Evolutionary conservation across 2,888 invertebrate species (phyloP).

Genomic region (Tupiocoris notatus): DNA sequence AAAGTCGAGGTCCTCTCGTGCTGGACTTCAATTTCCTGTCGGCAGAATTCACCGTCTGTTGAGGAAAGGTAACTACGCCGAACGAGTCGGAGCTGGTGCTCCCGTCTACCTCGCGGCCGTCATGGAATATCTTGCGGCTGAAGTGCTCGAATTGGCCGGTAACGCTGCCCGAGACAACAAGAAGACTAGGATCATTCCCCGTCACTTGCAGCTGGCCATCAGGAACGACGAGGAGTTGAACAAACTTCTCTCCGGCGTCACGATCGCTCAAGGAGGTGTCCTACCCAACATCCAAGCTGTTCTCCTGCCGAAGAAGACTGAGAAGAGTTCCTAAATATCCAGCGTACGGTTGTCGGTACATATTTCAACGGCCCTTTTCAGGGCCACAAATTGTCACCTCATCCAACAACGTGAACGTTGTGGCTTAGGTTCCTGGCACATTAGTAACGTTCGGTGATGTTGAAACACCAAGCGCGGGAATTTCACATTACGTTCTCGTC

Average conservation of each 20-base stretch:
- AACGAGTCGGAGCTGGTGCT: constrained; percentile 59
- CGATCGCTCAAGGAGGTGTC: too few species aligned
- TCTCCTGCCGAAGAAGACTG: too few species aligned
- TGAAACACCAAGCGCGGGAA: too few species aligned
- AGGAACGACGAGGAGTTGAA: constrained; percentile 37
- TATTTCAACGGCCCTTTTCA: constrained; percentile 48
- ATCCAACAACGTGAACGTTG: too few species aligned
- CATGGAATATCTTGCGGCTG: constrained; percentile 66
- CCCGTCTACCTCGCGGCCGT: constrained; percentile 61
- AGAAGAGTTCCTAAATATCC: too few species aligned
- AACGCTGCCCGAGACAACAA: constrained; percentile 61
- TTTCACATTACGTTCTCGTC: too few species aligned
- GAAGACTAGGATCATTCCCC: constrained; percentile 70
- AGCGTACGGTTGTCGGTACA: too few species aligned
- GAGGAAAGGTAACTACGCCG: constrained; percentile 62
- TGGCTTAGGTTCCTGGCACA: too few species aligned
- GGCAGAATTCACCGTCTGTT: constrained; percentile 61
- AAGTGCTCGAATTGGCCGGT: constrained; percentile 65
- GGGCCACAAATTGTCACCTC: constrained; percentile 46
- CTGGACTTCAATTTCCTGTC: constrained; percentile 61
- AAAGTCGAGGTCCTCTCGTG: constrained; percentile 58
- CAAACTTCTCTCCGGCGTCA: too few species aligned
- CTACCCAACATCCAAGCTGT: too few species aligned
- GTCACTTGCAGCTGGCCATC: constrained; percentile 64
- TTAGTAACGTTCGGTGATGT: too few species aligned